Evolutionary conservation across 2,797 vertebrate genomes (phyloP).

Genomic region (Manis pentadactyla): DNA sequence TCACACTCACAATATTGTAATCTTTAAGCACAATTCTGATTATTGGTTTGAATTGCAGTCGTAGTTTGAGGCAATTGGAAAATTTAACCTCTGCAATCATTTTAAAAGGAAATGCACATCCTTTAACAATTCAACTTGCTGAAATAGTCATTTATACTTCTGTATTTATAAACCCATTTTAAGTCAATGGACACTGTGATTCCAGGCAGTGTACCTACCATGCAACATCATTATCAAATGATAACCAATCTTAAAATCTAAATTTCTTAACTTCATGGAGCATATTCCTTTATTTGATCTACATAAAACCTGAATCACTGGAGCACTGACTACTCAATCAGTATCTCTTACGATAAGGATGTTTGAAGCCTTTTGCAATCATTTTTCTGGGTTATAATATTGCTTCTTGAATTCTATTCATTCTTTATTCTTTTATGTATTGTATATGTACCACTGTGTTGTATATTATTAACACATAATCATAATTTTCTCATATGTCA

Average conservation of each 20-base stretch:
- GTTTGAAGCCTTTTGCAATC: neutral
- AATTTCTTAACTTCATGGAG: slow-evolving; percentile 42
- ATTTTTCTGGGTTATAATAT: neutral
- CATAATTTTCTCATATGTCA: neutral
- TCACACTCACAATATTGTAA: neutral
- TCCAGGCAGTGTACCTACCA: neutral
- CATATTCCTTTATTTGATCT: slow-evolving; percentile 46
- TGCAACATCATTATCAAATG: neutral
- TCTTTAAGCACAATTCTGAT: slow-evolving; percentile 35
- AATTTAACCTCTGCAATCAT: slow-evolving; percentile 44
- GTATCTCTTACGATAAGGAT: neutral
- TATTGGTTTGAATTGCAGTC: neutral
- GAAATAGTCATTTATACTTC: slow-evolving; percentile 24
- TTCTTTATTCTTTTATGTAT: neutral
- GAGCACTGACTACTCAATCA: neutral
- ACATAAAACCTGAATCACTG: neutral
- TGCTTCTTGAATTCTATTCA: neutral
- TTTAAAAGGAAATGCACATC: slow-evolving; percentile 39
- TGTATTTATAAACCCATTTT: neutral
- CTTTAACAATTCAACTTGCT: slow-evolving; percentile 35
- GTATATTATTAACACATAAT: neutral
- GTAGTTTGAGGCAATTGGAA: neutral
- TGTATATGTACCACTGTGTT: neutral
- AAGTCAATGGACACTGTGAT: neutral
- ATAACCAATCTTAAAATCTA: neutral